Conservation (phyloP, 1,140 invertebrate genomes). For the Pararge aegeria region DNA sequence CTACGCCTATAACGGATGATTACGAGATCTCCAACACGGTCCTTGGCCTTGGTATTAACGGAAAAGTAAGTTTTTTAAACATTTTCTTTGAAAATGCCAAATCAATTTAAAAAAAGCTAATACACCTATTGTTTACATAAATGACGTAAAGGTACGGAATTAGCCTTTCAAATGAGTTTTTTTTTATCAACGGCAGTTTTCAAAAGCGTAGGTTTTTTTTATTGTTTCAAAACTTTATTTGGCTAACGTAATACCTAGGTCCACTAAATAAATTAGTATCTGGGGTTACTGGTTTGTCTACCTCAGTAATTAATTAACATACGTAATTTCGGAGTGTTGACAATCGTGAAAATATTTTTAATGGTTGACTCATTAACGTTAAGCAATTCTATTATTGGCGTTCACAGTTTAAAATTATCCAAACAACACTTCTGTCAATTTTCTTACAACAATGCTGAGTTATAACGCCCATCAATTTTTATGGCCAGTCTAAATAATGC, state of each 20-base stretch:
- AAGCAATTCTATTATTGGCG: neutral
- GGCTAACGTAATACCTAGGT: neutral
- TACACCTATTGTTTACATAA: conserved; percentile 45
- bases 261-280: no score
- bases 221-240: neutral
- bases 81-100: conserved; percentile 16
- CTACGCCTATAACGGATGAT: conserved; percentile 92
- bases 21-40: conserved; percentile 97
- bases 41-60: conserved; percentile 98
- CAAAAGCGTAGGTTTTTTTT: neutral
- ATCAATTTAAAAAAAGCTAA: neutral
- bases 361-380: neutral
- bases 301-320: neutral
- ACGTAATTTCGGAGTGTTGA: neutral
- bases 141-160: conserved; percentile 68
- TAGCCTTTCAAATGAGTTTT: conserved; percentile 12
- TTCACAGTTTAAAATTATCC: neutral
- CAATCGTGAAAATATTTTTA: neutral
- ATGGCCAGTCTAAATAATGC: no score
- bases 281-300: no score
- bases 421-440: neutral
- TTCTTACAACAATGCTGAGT: neutral
- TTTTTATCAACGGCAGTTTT: conserved; percentile 9
- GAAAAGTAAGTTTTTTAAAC: conserved; percentile 85
- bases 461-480: no score